Evolutionary conservation across 2,888 invertebrate species (phyloP).

Genomic region (Ennomos quercinarius): DNA sequence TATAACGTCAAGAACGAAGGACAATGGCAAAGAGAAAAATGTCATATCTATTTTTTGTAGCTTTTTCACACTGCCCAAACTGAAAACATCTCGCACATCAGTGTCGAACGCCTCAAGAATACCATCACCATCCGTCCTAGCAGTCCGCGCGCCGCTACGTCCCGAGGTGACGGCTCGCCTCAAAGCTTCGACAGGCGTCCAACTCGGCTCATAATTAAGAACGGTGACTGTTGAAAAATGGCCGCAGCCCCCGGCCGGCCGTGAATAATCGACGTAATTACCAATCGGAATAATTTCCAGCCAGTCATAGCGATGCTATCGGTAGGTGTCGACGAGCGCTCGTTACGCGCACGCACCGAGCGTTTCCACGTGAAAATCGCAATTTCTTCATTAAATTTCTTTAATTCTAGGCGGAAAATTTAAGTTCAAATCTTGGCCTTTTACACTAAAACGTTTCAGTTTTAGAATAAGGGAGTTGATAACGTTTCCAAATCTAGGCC

Average conservation of each 20-base stretch:
- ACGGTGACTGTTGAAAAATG: conserved; percentile 86
- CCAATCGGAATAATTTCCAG: conserved; percentile 85
- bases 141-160: conserved; percentile 57
- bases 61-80: not conserved
- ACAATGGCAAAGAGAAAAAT: not conserved
- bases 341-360: conserved; percentile 80
- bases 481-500: too few species aligned
- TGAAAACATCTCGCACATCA: not conserved
- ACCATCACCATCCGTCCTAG: conserved; percentile 31
- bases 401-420: conserved; percentile 9
- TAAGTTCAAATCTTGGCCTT: not conserved
- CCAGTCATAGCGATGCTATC: conserved; percentile 86
- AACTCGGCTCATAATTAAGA: conserved; percentile 84
- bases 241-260: conserved; percentile 85
- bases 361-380: conserved; percentile 67
- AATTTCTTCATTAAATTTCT: conserved; percentile 57
- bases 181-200: conserved; percentile 85
- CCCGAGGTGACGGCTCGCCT: conserved; percentile 82
- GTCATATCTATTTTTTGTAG: not conserved
- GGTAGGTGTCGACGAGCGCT: conserved; percentile 84
- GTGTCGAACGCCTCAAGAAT: conserved; percentile 45
- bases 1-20: too few species aligned
- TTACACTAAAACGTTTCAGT: too few species aligned
- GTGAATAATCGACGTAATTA: conserved; percentile 86
- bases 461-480: too few species aligned